Percentiles rank a stretch among this genome's conserved stretches.
phyloP scores from a whole-genome alignment of 2,113 vertebrate genomes.

The Dasyprocta punctata region DNA sequence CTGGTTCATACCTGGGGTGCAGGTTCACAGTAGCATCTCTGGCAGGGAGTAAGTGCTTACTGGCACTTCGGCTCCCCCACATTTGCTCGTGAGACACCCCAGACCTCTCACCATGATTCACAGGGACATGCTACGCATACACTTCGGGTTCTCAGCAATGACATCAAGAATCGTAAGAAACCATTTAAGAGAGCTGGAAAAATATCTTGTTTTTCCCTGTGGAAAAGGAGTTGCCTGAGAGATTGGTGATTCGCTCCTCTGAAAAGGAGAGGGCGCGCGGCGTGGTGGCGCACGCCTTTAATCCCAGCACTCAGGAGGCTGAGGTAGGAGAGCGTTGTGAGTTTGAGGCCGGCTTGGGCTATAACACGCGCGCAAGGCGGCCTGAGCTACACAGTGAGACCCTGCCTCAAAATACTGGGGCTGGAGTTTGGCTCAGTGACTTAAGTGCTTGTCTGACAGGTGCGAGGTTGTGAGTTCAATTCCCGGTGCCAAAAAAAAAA shows the following conservation, averaged over 20 bases:
- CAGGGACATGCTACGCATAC: fast-evolving
- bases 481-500: too few relatives aligned
- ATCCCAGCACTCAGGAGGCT: too few relatives aligned
- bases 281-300: too few relatives aligned
- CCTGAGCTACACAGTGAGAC: too few relatives aligned
- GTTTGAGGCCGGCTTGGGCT: too few relatives aligned
- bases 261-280: background rate
- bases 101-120: background rate
- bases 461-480: too few relatives aligned
- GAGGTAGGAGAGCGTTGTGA: too few relatives aligned
- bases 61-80: background rate
- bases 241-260: too few relatives aligned
- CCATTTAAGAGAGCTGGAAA: background rate
- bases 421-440: too few relatives aligned
- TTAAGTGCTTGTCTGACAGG: too few relatives aligned
- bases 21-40: background rate
- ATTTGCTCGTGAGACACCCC: background rate
- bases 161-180: background rate
- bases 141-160: background rate
- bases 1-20: background rate
- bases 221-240: background rate
- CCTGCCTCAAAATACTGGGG: too few relatives aligned
- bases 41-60: background rate
- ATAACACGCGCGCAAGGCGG: too few relatives aligned
- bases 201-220: background rate